phyloP scores from a whole-genome alignment of 2,797 vertebrate genomes.

The Borostomias antarcticus region DNA sequence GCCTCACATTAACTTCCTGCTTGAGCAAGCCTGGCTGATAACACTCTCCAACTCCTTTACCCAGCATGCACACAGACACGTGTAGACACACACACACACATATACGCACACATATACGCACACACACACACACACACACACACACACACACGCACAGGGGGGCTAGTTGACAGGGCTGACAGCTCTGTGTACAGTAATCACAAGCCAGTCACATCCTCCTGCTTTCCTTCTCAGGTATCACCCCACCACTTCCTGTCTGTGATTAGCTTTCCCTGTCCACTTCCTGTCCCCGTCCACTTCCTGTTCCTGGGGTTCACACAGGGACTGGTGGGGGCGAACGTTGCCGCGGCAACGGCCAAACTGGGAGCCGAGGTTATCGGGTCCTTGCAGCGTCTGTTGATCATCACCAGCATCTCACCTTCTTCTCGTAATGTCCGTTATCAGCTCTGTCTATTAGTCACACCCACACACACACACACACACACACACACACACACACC shows the following conservation, averaged over 20 bases:
- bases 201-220: constrained; percentile 78
- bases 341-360: neutral
- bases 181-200: constrained; percentile 66
- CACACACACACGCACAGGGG: constrained; percentile 17
- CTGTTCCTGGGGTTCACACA: constrained; percentile 72
- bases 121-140: constrained; percentile 24
- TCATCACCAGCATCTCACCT: neutral
- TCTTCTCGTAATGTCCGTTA: neutral
- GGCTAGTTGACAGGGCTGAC: constrained; percentile 54
- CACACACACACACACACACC: neutral
- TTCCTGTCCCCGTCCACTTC: constrained; percentile 81
- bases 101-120: constrained; percentile 16
- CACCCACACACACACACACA: neutral
- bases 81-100: constrained; percentile 16
- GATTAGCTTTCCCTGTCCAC: constrained; percentile 75
- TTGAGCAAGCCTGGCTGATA: constrained; percentile 48
- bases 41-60: constrained; percentile 39
- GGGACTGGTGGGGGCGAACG: constrained; percentile 80
- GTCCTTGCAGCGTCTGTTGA: neutral
- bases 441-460: no score
- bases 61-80: constrained; percentile 23
- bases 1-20: constrained; percentile 69
- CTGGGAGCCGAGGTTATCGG: neutral
- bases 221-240: constrained; percentile 83
- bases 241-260: constrained; percentile 83